phyloP scores from a whole-genome alignment of 1,140 invertebrate genomes.

The Drosophila carrolli region DNA sequence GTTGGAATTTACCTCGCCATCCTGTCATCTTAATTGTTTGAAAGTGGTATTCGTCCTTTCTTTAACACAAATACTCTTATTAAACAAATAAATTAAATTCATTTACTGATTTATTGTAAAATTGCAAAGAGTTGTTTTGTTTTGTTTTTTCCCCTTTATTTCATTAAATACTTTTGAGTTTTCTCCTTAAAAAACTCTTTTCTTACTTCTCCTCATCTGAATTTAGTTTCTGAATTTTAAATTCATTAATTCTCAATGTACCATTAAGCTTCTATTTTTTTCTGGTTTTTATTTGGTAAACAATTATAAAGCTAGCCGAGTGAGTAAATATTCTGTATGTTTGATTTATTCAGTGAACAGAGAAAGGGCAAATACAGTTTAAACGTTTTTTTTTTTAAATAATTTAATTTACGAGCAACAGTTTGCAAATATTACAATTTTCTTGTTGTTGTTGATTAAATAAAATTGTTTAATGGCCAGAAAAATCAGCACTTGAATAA shows the following conservation, averaged over 20 bases:
- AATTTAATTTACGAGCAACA: conserved; percentile 43
- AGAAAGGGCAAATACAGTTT: conserved; percentile 7
- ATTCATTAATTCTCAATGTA: neutral
- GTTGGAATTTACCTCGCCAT: too few species aligned
- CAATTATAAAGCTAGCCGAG: neutral
- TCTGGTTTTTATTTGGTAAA: neutral
- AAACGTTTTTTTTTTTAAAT: conserved; percentile 31
- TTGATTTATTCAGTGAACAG: conserved; percentile 35
- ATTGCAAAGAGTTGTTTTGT: too few species aligned
- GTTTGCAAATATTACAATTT: conserved; percentile 19
- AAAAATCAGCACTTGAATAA: conserved; percentile 27
- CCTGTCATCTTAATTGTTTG: too few species aligned
- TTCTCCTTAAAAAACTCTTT: neutral
- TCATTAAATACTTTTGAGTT: neutral
- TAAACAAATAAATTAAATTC: too few species aligned
- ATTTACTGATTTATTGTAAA: too few species aligned
- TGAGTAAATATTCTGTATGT: conserved; percentile 22
- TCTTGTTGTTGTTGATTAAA: conserved; percentile 14
- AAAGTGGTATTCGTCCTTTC: too few species aligned
- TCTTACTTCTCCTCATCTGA: neutral
- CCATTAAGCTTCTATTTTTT: neutral
- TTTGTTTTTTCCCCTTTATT: neutral
- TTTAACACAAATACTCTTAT: too few species aligned
- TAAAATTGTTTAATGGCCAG: conserved; percentile 35
- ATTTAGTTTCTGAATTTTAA: neutral